Conservation (phyloP, 2,113 vertebrate species). For the Varanus salvator region DNA sequence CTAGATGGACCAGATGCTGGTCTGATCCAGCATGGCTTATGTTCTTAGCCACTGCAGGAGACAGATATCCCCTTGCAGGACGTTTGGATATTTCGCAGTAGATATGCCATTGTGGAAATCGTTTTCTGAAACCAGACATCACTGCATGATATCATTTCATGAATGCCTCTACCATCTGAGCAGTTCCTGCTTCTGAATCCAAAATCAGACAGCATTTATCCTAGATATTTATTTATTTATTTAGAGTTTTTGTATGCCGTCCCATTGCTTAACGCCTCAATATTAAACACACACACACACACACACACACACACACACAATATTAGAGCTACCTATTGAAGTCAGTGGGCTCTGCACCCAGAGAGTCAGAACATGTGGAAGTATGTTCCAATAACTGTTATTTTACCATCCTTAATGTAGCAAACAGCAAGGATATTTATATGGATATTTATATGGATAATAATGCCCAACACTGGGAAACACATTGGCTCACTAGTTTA, state of each 20-base stretch:
- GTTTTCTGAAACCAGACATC: neutral
- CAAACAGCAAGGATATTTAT: slow-evolving; percentile 15
- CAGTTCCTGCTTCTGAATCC: neutral
- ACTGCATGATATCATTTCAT: neutral
- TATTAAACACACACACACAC: neutral
- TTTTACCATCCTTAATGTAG: neutral
- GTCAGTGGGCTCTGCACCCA: neutral
- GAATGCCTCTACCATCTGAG: neutral
- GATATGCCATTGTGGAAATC: neutral
- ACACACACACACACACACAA: neutral
- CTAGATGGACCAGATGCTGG: too few relatives aligned
- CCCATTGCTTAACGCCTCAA: too few relatives aligned
- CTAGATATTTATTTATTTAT: neutral
- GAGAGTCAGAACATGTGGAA: neutral
- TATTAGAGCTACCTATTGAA: neutral
- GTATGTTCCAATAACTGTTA: neutral
- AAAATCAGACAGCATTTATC: neutral
- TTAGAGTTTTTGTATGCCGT: too few relatives aligned
- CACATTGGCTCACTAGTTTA: slow-evolving; percentile 36
- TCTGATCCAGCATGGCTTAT: too few relatives aligned
- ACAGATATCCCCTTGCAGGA: neutral
- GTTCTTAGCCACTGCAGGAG: neutral
- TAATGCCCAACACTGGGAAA: slow-evolving; percentile 24
- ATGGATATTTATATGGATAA: neutral
- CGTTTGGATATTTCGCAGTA: neutral